Evolutionary conservation across 2,113 vertebrate species (phyloP), one percentile per base, ranked within the genome.

Genomic region (Hemichromis elongatus): DNA sequence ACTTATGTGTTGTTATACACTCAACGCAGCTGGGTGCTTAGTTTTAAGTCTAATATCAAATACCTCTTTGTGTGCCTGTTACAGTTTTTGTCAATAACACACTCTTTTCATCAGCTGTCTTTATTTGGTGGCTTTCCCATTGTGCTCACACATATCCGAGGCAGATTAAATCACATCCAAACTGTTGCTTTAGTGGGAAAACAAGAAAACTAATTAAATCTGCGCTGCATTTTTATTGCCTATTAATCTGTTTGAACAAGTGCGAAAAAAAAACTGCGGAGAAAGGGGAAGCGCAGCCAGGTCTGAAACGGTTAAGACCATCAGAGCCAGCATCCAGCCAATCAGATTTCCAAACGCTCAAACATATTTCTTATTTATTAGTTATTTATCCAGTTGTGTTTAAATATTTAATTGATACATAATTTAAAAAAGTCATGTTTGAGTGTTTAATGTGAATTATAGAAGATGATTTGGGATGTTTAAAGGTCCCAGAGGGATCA

Each of bases 161-260:
- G 42, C 8, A 33, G 35, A 84, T 90, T 45, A 84, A 84, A 82
- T 73, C 26, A 30, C 78, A 66, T 24, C 33, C 12, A 30, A 88
- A 85, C 40, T 84, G 56, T 86, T 86, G 68, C 83, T 89, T 78
- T 19, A 53, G 40, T 5, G 75, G 57, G n/a, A 42, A 88, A 92
- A 88, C 40, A 70, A 42, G 37, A 90, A 70, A 83, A 6, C 50
- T 45, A 77, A 92, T 92, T 86, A 90, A 77, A 87, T 79, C n/a
- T 84, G 30, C 70, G 13, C 83, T 66, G 53, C 59, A 42, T 86
- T 53, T 89, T 59, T 80, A 85, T 88, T 37, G 42, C 37, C 78
- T 80, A 89, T 82, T 83, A 56, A 77, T 84, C 80, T 3, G 16
- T 35, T 83, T n/a, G 50, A 80, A 86, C 55, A 61, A 56, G 42